These are phyloP conservation scores for Lipotes vexillifer DNA, from an alignment of 2,113 vertebrate species.

Conservation along the genomic window DNA sequence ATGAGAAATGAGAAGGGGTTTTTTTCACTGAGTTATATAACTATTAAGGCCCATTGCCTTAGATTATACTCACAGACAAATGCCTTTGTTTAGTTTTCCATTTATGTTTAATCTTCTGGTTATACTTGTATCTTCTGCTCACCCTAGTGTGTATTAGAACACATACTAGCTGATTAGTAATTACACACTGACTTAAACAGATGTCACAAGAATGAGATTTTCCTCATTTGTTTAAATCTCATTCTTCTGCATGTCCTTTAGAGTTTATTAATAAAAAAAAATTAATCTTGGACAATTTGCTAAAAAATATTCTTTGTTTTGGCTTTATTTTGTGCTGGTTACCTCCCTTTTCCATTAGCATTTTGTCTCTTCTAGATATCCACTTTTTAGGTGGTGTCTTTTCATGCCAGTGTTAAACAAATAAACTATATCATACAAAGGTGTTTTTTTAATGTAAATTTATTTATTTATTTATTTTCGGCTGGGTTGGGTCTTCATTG, in stretches of 20 bases:
- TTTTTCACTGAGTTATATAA: background rate
- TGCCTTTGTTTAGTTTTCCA: background rate
- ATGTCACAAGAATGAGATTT: background rate
- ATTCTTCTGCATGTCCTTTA: background rate
- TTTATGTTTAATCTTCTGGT: background rate
- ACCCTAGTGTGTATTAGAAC: background rate
- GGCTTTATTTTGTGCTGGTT: background rate
- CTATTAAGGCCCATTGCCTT: background rate
- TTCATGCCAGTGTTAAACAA: background rate
- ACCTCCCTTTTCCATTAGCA: background rate
- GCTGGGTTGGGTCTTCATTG: too few relatives aligned
- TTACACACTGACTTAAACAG: background rate
- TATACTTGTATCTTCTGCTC: background rate
- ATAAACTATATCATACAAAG: background rate
- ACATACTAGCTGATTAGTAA: background rate
- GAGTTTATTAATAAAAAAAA: background rate
- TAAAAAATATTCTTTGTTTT: background rate
- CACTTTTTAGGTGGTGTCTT: background rate
- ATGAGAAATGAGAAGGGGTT: background rate
- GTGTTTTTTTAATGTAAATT: too few relatives aligned
- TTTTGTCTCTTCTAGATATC: background rate
- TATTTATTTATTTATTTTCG: too few relatives aligned
- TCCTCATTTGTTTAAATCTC: background rate
- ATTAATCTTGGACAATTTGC: background rate
- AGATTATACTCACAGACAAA: background rate